Evolutionary conservation across 2,888 invertebrate species (phyloP), one percentile per base, ranked within the genome.

Genomic region (Junonia oenone): DNA sequence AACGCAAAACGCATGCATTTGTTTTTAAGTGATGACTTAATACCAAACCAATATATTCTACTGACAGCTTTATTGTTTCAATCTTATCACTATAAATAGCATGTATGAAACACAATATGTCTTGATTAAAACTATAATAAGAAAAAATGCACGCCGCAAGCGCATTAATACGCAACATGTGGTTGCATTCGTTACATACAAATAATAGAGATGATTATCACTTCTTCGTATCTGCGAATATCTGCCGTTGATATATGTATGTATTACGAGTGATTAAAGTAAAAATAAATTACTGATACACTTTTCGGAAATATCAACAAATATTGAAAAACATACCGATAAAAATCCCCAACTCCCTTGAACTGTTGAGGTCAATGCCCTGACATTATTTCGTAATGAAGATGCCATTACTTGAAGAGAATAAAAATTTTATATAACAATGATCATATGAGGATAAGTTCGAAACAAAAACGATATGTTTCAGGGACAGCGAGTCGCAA

Each of bases 401-500:
- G n/a, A n/a, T n/a, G n/a, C n/a, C 19, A 47, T 47, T 22, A 47
- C 40, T 47, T 47, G 19, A 53, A 31, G 17, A 22, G 40, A 29
- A 26, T n/a, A n/a, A 11, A 19, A 47, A 22, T 48, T 48, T 35
- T 2, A 22, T 38, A 37, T 46, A 38, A 37, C n/a, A n/a, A n/a
- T n/a, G n/a, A n/a, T n/a, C n/a, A n/a, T n/a, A n/a, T n/a, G n/a
- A n/a, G n/a, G n/a, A n/a, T n/a, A n/a, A 6, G 31, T 38, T 15
- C 45, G 17, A 46, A 31, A 31, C 15, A 29, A 3, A 31, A 22
- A 40, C 17, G 17, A 40, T 33, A 14, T 35, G 72, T 79, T 76
- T 75, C 72, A 78, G 75, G 81, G 83, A 83, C 83, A 81, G 81
- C 76, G 78, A 75, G n/a, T n/a, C n/a, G 75, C 31, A 47, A 54